Evolutionary conservation across 2,113 vertebrate species (phyloP).

Genomic region (Phaethornis superciliosus): DNA sequence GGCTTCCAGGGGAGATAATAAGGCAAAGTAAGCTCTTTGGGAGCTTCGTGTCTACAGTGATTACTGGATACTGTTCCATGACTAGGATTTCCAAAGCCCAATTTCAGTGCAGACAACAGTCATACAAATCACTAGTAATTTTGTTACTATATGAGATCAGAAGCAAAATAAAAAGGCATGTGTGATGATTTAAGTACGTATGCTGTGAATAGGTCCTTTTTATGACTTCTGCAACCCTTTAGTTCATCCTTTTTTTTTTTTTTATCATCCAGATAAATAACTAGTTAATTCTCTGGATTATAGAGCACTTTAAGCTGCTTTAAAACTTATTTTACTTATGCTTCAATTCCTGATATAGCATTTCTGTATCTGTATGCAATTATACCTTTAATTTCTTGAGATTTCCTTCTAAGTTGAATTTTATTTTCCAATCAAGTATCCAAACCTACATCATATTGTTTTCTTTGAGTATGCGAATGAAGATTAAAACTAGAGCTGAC

Average conservation of each 20-base stretch:
- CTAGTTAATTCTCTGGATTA: background rate
- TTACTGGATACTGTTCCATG: background rate
- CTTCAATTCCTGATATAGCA: background rate
- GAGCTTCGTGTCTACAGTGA: background rate
- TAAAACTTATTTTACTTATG: background rate
- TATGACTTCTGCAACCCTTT: background rate
- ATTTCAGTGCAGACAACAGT: background rate
- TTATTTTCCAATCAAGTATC: background rate
- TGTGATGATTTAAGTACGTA: background rate
- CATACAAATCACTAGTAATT: background rate
- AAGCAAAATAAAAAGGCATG: background rate
- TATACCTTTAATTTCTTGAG: background rate
- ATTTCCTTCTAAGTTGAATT: background rate
- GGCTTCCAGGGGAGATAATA: background rate
- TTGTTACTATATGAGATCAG: background rate
- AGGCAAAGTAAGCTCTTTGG: background rate
- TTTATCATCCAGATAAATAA: background rate
- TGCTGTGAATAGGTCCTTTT: background rate
- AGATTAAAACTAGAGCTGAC: background rate
- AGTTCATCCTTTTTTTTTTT: background rate
- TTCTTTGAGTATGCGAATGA: background rate
- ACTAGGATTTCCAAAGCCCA: background rate
- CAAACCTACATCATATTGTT: background rate
- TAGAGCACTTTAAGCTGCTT: background rate
- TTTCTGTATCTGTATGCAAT: background rate